Conservation (phyloP, 1,140 invertebrate genomes). For the Rhagoletis pomonella region DNA sequence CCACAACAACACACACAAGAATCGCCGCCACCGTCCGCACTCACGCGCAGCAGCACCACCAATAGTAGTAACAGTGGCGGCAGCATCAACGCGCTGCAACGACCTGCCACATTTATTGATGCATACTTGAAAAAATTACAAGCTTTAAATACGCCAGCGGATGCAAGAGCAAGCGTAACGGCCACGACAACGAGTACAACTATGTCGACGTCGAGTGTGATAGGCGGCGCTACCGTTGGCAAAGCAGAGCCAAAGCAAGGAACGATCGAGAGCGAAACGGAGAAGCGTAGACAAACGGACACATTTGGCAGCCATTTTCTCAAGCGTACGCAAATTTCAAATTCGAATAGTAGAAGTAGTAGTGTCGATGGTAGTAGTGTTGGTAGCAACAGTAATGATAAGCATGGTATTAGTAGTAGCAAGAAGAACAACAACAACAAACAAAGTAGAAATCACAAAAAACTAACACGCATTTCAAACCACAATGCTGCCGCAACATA, state of each 20-base stretch:
- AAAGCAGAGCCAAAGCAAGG: constrained; percentile 44
- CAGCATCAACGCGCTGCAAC: constrained; percentile 35
- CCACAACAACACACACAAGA: constrained; percentile 59
- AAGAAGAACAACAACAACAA: constrained; percentile 59
- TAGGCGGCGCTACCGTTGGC: not conserved
- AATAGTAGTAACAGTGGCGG: constrained; percentile 52
- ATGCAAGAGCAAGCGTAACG: constrained; percentile 55
- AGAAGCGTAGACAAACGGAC: constrained; percentile 55
- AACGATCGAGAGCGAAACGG: constrained; percentile 29
- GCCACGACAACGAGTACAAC: constrained; percentile 41
- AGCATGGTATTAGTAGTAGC: constrained; percentile 65
- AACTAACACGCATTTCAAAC: constrained; percentile 29
- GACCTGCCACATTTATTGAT: constrained; percentile 64
- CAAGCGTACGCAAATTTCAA: constrained; percentile 70
- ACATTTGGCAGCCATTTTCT: constrained; percentile 65
- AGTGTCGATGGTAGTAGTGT: constrained; percentile 63
- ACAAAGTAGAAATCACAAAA: constrained; percentile 54
- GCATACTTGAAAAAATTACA: constrained; percentile 71
- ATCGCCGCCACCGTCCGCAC: constrained; percentile 59
- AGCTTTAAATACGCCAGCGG: constrained; percentile 58
- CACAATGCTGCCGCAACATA: not conserved
- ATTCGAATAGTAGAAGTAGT: constrained; percentile 62
- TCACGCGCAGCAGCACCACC: constrained; percentile 55
- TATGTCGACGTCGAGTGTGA: constrained; percentile 7
- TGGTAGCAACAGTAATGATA: constrained; percentile 60